Base-by-base conservation (phyloP, 2,888 invertebrate genomes). In the Platycnemis pennipes region DNA sequence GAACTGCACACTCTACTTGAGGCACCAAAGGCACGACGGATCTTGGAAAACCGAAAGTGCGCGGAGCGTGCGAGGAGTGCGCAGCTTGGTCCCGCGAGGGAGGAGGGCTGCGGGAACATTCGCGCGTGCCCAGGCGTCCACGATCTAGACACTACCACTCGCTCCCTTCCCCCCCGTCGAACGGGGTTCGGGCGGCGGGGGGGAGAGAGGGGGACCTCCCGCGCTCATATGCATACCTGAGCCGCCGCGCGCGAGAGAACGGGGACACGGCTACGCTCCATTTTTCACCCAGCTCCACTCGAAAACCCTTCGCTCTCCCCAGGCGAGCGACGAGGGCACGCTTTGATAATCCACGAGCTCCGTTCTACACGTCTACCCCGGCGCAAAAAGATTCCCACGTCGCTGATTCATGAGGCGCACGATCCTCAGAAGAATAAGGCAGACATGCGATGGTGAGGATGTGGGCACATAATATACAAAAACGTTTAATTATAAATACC, bases 211-310 rank as follows among this genome's bases (percentile, higher is more conserved):
- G 63, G 26, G 63, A 63, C 63, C 63, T 63, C 63, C 63, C 63
- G 63, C 63, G 63, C 63, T 63, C n/a, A 53, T 53, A 19, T 53
- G 53, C 2, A 53, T 53, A 63, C 77, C 77, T 77, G n/a, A n/a
- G n/a, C 26, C 77, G 13, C 77, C 1, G 31, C 37, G 37, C 77
- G 2, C 26, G 77, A 77, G 77, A 77, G 77, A 77, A 77, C 37
- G 77, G 31, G 77, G 77, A 77, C 77, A 37, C 77, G 77, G 77
- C 77, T 77, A 77, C 11, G 77, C 77, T 77, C 77, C 77, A 77
- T 77, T 77, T 77, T 77, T 37, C 77, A 77, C 31, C 26, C 77
- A 7, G 77, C 77, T 77, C 77, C 13, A 63, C n/a, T 63, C 77
- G 77, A 31, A 37, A 77, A 31, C 77, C 37, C 26, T 77, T n/a